These are phyloP conservation scores for Myodes glareolus DNA, from an alignment of 2,113 vertebrate species.

Conservation along the genomic window DNA sequence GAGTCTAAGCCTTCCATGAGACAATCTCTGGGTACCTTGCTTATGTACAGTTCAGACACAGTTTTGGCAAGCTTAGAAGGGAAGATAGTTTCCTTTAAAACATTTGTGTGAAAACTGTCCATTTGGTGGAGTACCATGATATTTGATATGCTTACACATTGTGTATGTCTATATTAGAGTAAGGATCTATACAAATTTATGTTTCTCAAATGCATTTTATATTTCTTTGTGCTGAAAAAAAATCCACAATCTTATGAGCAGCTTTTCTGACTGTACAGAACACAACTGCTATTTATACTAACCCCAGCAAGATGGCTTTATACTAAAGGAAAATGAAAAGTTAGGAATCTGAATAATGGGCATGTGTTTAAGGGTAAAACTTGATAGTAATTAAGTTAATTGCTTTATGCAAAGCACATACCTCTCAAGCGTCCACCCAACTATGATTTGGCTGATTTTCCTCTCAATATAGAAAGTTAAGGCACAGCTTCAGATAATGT, in stretches of 20 bases:
- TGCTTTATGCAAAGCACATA: not conserved
- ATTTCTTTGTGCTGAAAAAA: not conserved
- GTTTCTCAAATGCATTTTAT: not conserved
- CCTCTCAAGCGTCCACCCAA: not conserved
- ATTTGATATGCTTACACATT: not conserved
- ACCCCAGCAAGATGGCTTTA: not conserved
- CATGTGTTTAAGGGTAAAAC: not conserved
- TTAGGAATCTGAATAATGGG: not conserved
- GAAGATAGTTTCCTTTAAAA: not conserved
- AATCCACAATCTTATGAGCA: not conserved
- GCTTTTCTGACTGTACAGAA: not conserved
- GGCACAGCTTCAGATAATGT: not conserved
- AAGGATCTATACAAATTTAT: not conserved
- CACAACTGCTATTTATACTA: not conserved
- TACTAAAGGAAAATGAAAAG: not conserved
- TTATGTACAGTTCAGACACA: not conserved
- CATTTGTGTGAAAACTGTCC: not conserved
- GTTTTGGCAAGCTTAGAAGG: not conserved
- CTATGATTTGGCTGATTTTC: not conserved
- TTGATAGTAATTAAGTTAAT: not conserved
- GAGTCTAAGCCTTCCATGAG: not conserved
- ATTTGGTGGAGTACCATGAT: not conserved
- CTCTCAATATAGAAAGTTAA: not conserved
- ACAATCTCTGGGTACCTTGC: not conserved
- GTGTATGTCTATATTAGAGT: not conserved